Evolutionary conservation across 2,113 vertebrate species (phyloP).

Genomic region (Saimiri boliviensis): DNA sequence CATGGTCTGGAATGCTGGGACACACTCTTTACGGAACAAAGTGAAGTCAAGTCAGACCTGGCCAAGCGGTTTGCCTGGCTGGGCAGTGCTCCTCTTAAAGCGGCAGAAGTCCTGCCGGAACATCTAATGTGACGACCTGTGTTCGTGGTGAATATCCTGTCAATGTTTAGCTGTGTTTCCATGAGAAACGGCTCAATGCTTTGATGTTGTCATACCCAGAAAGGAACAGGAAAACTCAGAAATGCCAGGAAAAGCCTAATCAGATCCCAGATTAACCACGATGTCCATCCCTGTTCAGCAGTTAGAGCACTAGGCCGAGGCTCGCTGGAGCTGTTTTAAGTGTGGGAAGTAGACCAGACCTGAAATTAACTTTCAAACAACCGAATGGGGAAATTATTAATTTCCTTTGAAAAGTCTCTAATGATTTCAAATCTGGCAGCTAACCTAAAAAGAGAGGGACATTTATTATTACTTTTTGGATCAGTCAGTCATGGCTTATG

Average conservation of each 20-base stretch:
- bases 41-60: background rate
- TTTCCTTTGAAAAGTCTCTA: background rate
- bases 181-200: slow-evolving; percentile 66
- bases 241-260: slow-evolving; percentile 58
- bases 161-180: slow-evolving; percentile 65
- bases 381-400: background rate
- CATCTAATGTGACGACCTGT: slow-evolving; percentile 26
- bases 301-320: background rate
- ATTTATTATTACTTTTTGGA: background rate
- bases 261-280: background rate
- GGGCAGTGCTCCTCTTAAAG: background rate
- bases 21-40: background rate
- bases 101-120: background rate
- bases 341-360: background rate
- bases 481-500: background rate
- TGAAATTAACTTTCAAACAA: slow-evolving; percentile 52
- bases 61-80: background rate
- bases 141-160: slow-evolving; percentile 49
- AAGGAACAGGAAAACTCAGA: slow-evolving; percentile 43
- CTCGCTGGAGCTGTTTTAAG: background rate
- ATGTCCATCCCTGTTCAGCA: slow-evolving; percentile 1
- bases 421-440: background rate
- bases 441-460: background rate
- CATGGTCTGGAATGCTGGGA: background rate
- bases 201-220: slow-evolving; percentile 71